These are phyloP conservation scores for Hafferia zeledoni DNA, from an alignment of 2,797 vertebrate species.

Conservation along the genomic window DNA sequence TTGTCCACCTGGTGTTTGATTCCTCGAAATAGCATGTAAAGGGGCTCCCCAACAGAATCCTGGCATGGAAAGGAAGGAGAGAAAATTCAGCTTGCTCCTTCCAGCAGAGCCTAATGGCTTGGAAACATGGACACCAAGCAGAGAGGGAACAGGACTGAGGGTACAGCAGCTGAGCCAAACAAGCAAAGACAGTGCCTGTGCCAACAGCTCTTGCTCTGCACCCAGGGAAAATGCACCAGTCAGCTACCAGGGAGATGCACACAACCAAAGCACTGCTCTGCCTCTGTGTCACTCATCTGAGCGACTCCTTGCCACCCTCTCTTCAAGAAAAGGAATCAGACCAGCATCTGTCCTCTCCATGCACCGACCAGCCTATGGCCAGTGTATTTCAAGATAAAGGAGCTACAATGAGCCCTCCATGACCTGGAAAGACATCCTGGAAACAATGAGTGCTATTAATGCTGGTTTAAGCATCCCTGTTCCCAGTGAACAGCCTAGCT, in stretches of 20 bases:
- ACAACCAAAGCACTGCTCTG: background rate
- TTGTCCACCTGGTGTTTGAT: constrained; percentile 99
- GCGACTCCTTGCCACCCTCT: background rate
- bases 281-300: background rate
- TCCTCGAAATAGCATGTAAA: constrained; percentile 97
- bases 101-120: background rate
- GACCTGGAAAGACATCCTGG: background rate
- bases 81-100: background rate
- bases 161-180: background rate
- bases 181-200: background rate
- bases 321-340: background rate
- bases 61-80: constrained; percentile 55
- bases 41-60: constrained; percentile 94
- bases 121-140: background rate
- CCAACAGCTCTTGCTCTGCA: background rate
- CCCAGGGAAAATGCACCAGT: background rate
- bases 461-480: background rate
- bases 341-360: background rate
- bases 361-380: background rate
- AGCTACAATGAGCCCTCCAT: background rate
- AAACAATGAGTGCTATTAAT: background rate
- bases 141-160: background rate
- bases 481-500: background rate
- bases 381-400: background rate
- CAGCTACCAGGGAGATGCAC: background rate